Conservation (phyloP, 2,888 invertebrate genomes). For the Coenonympha glycerion region DNA sequence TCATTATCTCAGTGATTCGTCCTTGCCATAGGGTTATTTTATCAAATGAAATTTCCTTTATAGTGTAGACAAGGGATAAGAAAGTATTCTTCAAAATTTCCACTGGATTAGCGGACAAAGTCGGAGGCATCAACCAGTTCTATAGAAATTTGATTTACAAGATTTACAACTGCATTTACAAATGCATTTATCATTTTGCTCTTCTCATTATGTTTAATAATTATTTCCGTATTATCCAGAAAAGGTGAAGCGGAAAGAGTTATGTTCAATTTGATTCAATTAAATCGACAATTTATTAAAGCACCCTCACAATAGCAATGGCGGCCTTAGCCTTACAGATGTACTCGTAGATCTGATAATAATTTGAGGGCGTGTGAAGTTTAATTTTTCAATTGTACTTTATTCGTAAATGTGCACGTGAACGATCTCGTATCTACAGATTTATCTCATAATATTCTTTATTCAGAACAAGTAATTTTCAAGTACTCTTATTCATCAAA, state of each 20-base stretch:
- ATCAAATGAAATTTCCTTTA: too few species aligned
- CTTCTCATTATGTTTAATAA: slow-evolving; percentile 4
- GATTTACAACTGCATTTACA: background rate
- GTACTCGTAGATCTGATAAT: slow-evolving; percentile 5
- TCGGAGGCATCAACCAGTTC: too few species aligned
- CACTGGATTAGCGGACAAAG: too few species aligned
- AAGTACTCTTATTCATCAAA: too few species aligned
- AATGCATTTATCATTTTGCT: background rate
- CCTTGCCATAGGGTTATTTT: too few species aligned
- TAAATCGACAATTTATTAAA: slow-evolving; percentile 15
- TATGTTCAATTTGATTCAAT: slow-evolving; percentile 14
- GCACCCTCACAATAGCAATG: background rate
- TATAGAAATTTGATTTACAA: background rate
- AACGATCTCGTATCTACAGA: slow-evolving; percentile 18
- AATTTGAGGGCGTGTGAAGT: slow-evolving; percentile 1
- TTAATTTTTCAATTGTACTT: slow-evolving; percentile 13
- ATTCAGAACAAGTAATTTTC: too few species aligned
- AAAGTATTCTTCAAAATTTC: too few species aligned
- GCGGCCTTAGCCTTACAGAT: slow-evolving; percentile 1
- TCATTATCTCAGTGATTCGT: too few species aligned
- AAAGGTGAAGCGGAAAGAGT: slow-evolving; percentile 10
- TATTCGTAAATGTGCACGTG: slow-evolving; percentile 1
- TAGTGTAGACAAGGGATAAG: too few species aligned
- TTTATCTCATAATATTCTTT: slow-evolving; percentile 18
- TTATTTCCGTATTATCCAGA: slow-evolving; percentile 8